Conservation (phyloP, 2,888 invertebrate genomes). For the Myopa testacea region DNA sequence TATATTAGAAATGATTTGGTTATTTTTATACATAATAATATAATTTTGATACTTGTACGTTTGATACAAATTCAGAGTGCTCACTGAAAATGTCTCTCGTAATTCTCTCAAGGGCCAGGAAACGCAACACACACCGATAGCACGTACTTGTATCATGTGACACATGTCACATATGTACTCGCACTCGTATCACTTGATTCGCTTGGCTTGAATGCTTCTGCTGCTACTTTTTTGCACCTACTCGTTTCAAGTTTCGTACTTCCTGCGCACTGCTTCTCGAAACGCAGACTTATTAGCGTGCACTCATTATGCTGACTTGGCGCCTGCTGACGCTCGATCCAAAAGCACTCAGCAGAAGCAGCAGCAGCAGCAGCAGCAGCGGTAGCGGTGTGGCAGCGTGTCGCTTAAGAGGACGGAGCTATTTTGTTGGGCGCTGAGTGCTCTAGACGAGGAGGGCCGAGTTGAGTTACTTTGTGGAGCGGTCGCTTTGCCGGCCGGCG, state of each 20-base stretch:
- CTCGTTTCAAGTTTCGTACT: background rate
- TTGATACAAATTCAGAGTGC: background rate
- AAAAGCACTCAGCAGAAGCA: background rate
- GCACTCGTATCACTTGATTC: constrained; percentile 27
- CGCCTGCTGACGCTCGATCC: constrained; percentile 1
- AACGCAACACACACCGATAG: constrained; percentile 2
- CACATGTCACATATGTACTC: too few relatives aligned
- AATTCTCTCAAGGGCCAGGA: constrained; percentile 6
- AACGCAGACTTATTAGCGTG: constrained; percentile 32
- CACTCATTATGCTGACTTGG: constrained; percentile 27
- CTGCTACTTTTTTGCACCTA: background rate
- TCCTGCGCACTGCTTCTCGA: constrained; percentile 16
- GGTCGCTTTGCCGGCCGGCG: background rate
- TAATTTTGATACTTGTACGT: too few relatives aligned
- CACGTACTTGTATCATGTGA: background rate
- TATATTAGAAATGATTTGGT: too few relatives aligned
- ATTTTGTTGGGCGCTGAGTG: background rate
- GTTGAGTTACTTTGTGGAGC: too few relatives aligned
- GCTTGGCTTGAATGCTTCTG: background rate
- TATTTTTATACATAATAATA: too few relatives aligned
- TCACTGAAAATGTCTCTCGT: too few relatives aligned
- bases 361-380: background rate
- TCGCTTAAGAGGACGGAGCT: background rate
- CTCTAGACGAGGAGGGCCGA: background rate
- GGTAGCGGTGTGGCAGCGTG: background rate